Base-by-base conservation (phyloP, 1,140 invertebrate genomes). In the Drosophila tani region DNA sequence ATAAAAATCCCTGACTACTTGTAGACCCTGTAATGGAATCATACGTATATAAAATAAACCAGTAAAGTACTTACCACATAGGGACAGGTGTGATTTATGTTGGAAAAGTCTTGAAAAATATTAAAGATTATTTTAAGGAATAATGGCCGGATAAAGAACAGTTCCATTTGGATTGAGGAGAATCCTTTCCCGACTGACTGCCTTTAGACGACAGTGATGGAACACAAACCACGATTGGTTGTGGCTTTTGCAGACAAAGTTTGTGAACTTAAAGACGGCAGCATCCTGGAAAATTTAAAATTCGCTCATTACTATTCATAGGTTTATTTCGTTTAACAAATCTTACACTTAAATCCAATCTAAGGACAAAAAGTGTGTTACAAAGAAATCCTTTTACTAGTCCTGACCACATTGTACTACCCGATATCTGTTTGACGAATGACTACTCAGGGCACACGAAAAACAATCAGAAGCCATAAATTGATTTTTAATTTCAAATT, bases 201-300 rank as follows among this genome's bases (percentile, higher is more conserved):
- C 49, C 24, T 29, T 51, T 9, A 51, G 49, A 9, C 49, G 24
- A 17, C 24, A 51, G 24, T 29, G 5, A 12, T 51, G 24, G 49
- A 51, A 51, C 24, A 17, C 24, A 17, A 51, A 51, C 49, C 49
- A 51, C 24, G 49, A 51, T 6, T 29, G 24, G 49, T 51, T 51
- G 49, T 51, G 49, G 24, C 49, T 51, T n/a, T 51, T 29, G n/a
- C 49, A 51, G n/a, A 51, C 49, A 51, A 51, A 29, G 49, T 51
- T 51, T 6, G 49, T 51, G 24, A 51, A 51, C 49, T 51, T 51
- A 27, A 51, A 51, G 15, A 51, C 49, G 15, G 29, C 49, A 29
- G 24, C 24, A 51, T 51, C 49, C 49, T 51, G 19, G 0, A 11
- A 51, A 17, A 6, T n/a, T 17, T 29, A 11, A 17, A 29, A 3